Conservation (phyloP, 2,797 vertebrate species). For the Oryzias sinensis region DNA sequence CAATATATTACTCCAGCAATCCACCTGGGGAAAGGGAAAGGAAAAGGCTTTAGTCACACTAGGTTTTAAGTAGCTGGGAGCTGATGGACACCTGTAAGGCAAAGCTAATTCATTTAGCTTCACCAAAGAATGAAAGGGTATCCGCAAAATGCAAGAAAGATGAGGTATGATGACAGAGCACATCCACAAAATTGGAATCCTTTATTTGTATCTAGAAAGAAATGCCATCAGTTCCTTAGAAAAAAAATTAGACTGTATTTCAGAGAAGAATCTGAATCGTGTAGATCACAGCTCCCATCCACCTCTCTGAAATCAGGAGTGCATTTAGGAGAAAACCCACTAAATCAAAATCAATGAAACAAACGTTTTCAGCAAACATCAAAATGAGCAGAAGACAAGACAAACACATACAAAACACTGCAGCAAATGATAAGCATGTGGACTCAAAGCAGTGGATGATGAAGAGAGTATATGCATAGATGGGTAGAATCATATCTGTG, state of each 20-base stretch:
- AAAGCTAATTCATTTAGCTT: constrained; percentile 36
- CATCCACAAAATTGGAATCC: constrained; percentile 37
- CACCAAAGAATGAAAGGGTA: constrained; percentile 35
- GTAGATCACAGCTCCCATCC: constrained; percentile 53
- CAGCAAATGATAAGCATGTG: constrained; percentile 59
- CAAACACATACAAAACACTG: constrained; percentile 52
- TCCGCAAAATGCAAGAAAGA: constrained; percentile 25
- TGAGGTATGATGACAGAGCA: constrained; percentile 34
- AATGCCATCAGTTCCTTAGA: constrained; percentile 19
- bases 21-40: constrained; percentile 41
- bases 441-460: constrained; percentile 27
- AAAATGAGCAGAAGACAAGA: constrained; percentile 19
- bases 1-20: constrained; percentile 61
- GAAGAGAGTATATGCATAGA: constrained; percentile 31
- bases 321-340: constrained; percentile 53
- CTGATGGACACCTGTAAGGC: constrained; percentile 57
- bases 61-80: constrained; percentile 54
- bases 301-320: constrained; percentile 65
- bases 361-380: constrained; percentile 44
- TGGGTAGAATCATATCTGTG: constrained; percentile 12
- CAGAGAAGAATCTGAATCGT: constrained; percentile 59
- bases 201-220: constrained; percentile 42
- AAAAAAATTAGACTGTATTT: constrained; percentile 47
- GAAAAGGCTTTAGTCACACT: constrained; percentile 63
- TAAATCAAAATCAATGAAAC: constrained; percentile 66